Conservation (phyloP, 2,113 vertebrate genomes). For the Paralichthys olivaceus region DNA sequence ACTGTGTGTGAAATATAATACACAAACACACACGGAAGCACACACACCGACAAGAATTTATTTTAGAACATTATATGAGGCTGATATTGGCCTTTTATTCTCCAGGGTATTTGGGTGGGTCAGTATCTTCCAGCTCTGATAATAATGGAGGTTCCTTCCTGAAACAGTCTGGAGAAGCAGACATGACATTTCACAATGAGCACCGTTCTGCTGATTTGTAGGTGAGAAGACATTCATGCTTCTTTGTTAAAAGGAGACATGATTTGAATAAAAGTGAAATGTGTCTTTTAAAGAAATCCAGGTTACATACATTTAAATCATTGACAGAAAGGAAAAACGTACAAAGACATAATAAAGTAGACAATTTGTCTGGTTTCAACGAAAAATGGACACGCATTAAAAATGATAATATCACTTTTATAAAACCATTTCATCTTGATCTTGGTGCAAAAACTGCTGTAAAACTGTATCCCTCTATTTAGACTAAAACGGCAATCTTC, state of each 20-base stretch:
- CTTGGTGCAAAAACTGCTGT: no score
- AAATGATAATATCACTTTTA: no score
- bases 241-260: not conserved
- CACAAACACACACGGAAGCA: not conserved
- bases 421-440: no score
- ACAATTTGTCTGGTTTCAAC: no score
- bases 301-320: not conserved
- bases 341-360: not conserved
- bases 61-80: slow-evolving; percentile 18
- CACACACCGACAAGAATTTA: not conserved
- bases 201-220: not conserved
- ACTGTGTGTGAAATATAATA: slow-evolving; percentile 12
- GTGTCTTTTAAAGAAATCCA: not conserved
- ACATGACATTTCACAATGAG: slow-evolving; percentile 6
- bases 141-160: slow-evolving; percentile 12
- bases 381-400: no score
- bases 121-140: slow-evolving; percentile 8
- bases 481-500: no score
- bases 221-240: not conserved
- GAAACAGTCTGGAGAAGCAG: not conserved
- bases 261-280: not conserved
- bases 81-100: slow-evolving; percentile 32
- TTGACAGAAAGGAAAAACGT: not conserved
- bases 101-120: slow-evolving; percentile 17
- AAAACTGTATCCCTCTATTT: no score